Evolutionary conservation across 1,140 invertebrate genomes (phyloP), one percentile per base, ranked within the genome.

Genomic region (Euglossa dilemma): DNA sequence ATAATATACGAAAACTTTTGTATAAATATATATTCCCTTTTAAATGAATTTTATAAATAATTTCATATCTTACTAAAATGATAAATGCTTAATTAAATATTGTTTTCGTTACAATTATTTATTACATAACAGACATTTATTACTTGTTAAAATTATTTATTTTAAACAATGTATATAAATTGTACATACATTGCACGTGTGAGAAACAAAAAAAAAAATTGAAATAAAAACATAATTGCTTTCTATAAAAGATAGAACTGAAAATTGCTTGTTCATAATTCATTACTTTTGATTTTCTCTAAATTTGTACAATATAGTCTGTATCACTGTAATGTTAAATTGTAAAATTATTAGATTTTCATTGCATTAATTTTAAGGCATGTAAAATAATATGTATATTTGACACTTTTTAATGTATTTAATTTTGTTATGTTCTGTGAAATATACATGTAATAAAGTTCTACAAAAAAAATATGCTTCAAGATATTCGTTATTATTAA

Each of bases 401-500:
- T 43, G 23, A 76, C 6, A 47, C 67, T 74, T 81, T 67, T 81
- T 81, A 43, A 71, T 56, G 50, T 76, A 83, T 8, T 77, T 77
- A 4, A 57, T 54, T 83, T 69, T 71, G 45, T 66, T 81, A 67
- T 63, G n/a, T 66, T n/a, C 45, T 83, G 28, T 77, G 70, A n/a
- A 69, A 57, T 72, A 70, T 73, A 81, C 70, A 23, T 71, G 18
- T 64, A 84, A 75, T 85, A 85, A 82, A 72, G 45, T 36, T 70
- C 7, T 80, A 72, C 28, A 11, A 80, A 80, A 73, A 63, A 80
- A 14, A 64, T 56, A 59, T 59, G 70, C 28, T 76, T 57, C 14
- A 57, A 56, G 20, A 57, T 57, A 82, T 76, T 75, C n/a, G 20
- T 80, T 80, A 77, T 77, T 76, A 82, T 78, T 66, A 82, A 67